A percentile compares a stretch with the other conserved stretches of the same genome.
Conservation (phyloP, 2,888 invertebrate genomes). For the Amphipyra tragopoginis region DNA sequence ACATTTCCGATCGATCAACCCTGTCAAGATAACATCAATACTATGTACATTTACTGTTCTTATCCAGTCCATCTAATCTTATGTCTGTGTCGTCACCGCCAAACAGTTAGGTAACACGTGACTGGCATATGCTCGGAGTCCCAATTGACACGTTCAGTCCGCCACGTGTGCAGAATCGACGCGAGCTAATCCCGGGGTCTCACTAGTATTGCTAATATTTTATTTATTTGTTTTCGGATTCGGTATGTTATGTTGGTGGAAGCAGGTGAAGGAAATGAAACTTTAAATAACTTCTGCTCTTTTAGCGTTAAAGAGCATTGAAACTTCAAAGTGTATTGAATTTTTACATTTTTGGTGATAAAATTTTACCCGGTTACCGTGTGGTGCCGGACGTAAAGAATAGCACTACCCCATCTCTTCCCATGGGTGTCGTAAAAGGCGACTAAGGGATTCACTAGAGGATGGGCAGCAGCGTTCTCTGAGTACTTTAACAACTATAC, state of each 20-base stretch:
- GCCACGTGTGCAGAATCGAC: conserved; percentile 79
- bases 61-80: conserved; percentile 66
- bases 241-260: conserved; percentile 7
- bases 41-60: conserved; percentile 36
- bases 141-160: conserved; percentile 80
- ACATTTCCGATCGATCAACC: conserved; percentile 32
- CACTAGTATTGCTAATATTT: conserved; percentile 56
- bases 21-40: conserved; percentile 40
- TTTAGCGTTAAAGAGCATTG: too few relatives aligned
- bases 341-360: too few relatives aligned
- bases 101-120: conserved; percentile 85
- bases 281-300: too few relatives aligned
- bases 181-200: conserved; percentile 58
- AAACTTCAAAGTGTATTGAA: too few relatives aligned
- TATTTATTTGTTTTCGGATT: conserved; percentile 58
- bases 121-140: conserved; percentile 74
- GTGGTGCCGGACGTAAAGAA: too few relatives aligned
- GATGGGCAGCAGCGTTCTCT: too few relatives aligned
- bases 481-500: too few relatives aligned
- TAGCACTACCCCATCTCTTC: too few relatives aligned
- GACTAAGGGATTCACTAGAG: too few relatives aligned
- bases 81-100: conserved; percentile 71
- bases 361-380: too few relatives aligned
- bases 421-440: too few relatives aligned
- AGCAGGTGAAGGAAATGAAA: conserved; percentile 23